Evolutionary conservation across 2,797 vertebrate genomes (phyloP).

Genomic region (Diglossa cyanea): DNA sequence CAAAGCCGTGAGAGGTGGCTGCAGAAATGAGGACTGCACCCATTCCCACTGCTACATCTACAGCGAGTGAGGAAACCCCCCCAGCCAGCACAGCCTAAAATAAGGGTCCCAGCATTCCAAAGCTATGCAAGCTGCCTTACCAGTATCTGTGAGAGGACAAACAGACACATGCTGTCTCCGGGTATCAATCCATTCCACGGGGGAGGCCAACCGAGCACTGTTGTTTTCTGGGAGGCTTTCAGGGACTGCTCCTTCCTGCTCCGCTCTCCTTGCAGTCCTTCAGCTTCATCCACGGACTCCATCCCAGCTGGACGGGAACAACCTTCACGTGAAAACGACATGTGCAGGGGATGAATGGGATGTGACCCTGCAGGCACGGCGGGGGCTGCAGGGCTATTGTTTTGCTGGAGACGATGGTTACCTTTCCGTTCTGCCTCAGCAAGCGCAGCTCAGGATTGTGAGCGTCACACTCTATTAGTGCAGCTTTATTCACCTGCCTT

Average conservation of each 20-base stretch:
- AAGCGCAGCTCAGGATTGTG: conserved; percentile 53
- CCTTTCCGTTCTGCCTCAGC: conserved; percentile 57
- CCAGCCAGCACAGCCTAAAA: not conserved
- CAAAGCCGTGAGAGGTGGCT: not conserved
- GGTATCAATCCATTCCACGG: conserved; percentile 74
- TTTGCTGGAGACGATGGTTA: conserved; percentile 22
- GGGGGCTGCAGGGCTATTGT: conserved; percentile 1
- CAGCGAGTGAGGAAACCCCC: not conserved
- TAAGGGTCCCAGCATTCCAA: not conserved
- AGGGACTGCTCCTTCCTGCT: conserved; percentile 65
- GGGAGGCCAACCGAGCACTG: conserved; percentile 71
- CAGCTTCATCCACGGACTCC: conserved; percentile 70
- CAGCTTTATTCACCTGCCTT: conserved; percentile 75
- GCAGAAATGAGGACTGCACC: not conserved
- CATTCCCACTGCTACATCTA: not conserved
- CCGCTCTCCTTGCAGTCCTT: conserved; percentile 59
- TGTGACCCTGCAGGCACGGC: not conserved
- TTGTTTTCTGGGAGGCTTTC: conserved; percentile 57
- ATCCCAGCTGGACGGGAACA: conserved; percentile 68
- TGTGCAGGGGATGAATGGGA: conserved; percentile 5
- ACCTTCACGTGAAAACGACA: conserved; percentile 61
- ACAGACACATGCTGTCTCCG: conserved; percentile 77
- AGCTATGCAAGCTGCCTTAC: conserved; percentile 63
- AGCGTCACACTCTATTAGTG: conserved; percentile 72
- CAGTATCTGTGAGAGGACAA: conserved; percentile 79